Evolutionary conservation across 2,888 invertebrate species (phyloP).

Genomic region (Caradrina kadenii): DNA sequence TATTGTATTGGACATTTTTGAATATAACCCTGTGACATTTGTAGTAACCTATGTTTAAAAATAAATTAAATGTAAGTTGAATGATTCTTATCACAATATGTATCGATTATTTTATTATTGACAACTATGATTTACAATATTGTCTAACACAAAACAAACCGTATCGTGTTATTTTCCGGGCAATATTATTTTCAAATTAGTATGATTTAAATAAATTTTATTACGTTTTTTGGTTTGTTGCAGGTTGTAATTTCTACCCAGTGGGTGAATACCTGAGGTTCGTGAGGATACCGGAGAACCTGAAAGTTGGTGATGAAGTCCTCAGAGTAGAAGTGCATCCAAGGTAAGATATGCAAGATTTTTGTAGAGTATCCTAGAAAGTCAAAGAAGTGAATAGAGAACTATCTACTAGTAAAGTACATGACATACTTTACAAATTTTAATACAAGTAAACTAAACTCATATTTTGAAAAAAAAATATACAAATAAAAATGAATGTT

Average conservation of each 20-base stretch:
- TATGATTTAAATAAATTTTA: background rate
- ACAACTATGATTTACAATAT: background rate
- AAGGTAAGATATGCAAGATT: conserved; percentile 79
- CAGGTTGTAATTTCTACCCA: conserved; percentile 96
- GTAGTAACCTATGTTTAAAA: no score
- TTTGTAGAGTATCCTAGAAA: no score
- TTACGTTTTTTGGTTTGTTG: conserved; percentile 65
- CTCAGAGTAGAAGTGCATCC: conserved; percentile 96
- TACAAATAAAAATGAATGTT: no score
- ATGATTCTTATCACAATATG: background rate
- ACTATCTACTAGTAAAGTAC: no score
- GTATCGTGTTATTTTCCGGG: background rate
- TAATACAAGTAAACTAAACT: no score
- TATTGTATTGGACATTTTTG: conserved; percentile 5
- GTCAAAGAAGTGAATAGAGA: no score
- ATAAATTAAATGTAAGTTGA: background rate
- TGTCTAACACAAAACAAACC: background rate
- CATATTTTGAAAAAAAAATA: no score
- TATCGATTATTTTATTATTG: no score
- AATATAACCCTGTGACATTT: background rate
- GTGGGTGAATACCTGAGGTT: conserved; percentile 95
- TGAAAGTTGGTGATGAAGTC: conserved; percentile 94
- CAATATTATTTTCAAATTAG: no score
- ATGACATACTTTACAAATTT: no score
- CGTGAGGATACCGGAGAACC: conserved; percentile 95